Evolutionary conservation across 2,888 invertebrate genomes (phyloP).

Genomic region (Andrena flavipes): DNA sequence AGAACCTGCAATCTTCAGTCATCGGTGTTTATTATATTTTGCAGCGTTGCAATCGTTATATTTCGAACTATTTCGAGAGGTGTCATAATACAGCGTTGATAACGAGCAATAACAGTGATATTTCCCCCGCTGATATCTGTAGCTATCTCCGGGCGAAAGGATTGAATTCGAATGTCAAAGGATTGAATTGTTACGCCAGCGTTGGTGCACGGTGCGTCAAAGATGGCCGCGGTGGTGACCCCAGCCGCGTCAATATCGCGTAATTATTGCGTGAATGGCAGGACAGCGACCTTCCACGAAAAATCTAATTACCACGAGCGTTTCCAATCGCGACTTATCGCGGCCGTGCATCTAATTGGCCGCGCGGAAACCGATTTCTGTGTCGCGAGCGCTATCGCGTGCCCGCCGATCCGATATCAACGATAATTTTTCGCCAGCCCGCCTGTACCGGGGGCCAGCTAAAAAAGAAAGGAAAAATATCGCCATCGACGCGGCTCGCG

Average conservation of each 20-base stretch:
- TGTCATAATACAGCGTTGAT: no score
- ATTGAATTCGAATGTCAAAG: neutral
- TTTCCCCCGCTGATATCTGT: no score
- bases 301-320: constrained; percentile 53
- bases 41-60: no score
- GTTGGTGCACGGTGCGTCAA: neutral
- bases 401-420: constrained; percentile 54
- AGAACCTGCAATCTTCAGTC: no score
- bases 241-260: constrained; percentile 40
- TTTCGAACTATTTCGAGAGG: no score
- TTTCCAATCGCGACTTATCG: constrained; percentile 49
- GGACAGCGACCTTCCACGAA: constrained; percentile 34
- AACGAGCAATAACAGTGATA: no score
- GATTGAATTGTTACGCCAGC: neutral
- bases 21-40: no score
- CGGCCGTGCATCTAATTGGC: constrained; percentile 47
- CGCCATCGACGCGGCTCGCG: constrained; percentile 48
- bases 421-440: constrained; percentile 55
- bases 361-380: constrained; percentile 56
- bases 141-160: no score
- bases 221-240: neutral
- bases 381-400: constrained; percentile 40
- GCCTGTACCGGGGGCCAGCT: constrained; percentile 7
- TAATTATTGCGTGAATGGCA: constrained; percentile 45
- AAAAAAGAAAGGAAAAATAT: constrained; percentile 32